Conservation (phyloP, 2,113 vertebrate genomes). For the Oophaga pumilio region DNA sequence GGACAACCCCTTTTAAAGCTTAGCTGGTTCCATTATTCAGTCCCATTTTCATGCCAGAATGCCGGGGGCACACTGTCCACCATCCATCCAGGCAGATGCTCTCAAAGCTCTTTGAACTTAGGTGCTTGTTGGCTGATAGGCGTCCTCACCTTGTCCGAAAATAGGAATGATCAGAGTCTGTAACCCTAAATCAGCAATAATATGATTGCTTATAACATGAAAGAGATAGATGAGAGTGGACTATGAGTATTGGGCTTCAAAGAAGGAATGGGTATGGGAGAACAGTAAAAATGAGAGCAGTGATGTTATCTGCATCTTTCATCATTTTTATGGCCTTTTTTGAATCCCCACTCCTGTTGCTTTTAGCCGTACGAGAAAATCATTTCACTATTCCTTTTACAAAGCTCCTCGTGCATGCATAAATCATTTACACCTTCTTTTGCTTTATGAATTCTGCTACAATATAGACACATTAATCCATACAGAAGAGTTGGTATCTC, state of each 20-base stretch:
- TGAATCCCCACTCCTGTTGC: not conserved
- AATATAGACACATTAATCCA: not conserved
- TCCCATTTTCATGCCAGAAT: not conserved
- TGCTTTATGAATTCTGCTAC: not conserved
- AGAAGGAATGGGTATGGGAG: not conserved
- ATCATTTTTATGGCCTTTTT: not conserved
- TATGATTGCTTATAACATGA: not conserved
- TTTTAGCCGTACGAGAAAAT: no score
- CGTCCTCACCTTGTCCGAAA: not conserved
- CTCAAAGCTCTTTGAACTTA: not conserved
- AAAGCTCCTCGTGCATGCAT: not conserved
- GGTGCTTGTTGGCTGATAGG: not conserved
- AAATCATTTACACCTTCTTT: not conserved
- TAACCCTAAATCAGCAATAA: not conserved
- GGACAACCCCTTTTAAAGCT: no score
- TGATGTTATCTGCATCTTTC: not conserved
- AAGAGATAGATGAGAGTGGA: not conserved
- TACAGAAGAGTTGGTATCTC: conserved; percentile 1
- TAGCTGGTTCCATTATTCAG: no score
- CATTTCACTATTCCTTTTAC: not conserved
- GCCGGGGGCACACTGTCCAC: not conserved
- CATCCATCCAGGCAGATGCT: not conserved
- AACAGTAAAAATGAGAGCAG: not conserved
- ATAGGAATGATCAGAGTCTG: not conserved
- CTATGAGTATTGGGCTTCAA: not conserved